These are phyloP conservation scores for Habroteleia sp. DNA, from an alignment of 2,888 invertebrate genomes.

Conservation along the genomic window DNA sequence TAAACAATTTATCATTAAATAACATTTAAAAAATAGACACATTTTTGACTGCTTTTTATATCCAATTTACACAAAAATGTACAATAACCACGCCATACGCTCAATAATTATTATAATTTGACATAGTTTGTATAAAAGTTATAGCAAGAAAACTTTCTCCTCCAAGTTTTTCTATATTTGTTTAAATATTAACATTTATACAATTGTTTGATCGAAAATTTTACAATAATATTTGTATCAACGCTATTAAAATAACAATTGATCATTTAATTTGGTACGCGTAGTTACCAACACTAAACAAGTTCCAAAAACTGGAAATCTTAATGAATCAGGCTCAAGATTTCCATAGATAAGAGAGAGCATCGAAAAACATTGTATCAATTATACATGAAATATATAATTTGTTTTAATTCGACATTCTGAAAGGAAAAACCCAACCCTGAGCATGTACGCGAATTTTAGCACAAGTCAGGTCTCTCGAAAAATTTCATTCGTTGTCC, in stretches of 20 bases:
- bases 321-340: too few species aligned
- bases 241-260: constrained; percentile 10
- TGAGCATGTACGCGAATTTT: constrained; percentile 22
- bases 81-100: too few species aligned
- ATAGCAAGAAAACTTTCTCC: too few species aligned
- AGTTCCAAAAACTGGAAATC: not conserved
- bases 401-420: constrained; percentile 17
- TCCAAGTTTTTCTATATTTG: too few species aligned
- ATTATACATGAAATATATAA: not conserved
- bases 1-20: constrained; percentile 28
- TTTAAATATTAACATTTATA: too few species aligned
- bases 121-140: too few species aligned
- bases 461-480: constrained; percentile 53
- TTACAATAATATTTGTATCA: too few species aligned
- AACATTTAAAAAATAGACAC: constrained; percentile 24
- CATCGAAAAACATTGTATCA: not conserved
- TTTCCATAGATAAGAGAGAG: constrained; percentile 1
- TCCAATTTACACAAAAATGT: constrained; percentile 29
- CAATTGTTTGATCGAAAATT: too few species aligned
- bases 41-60: constrained; percentile 23
- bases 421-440: constrained; percentile 38
- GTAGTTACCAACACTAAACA: constrained; percentile 14
- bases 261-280: not conserved
- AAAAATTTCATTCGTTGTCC: constrained; percentile 67
- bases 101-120: too few species aligned